A percentile compares a stretch with the other conserved stretches of the same genome.
Conservation (phyloP, 1,140 invertebrate species). For the Ganaspis sp. region DNA sequence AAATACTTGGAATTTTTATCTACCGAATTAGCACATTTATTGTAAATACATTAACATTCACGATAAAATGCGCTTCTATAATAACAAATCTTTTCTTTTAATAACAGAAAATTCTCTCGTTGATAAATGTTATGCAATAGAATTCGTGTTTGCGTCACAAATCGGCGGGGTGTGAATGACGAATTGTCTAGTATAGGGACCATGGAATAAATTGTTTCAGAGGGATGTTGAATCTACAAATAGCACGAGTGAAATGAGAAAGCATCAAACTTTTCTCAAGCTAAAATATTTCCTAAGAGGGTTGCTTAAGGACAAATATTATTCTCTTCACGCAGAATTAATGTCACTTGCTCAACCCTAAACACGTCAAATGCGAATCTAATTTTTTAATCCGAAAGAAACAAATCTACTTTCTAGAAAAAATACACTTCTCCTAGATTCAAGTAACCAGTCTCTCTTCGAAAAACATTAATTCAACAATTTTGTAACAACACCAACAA, state of each 20-base stretch:
- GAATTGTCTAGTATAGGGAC: not conserved
- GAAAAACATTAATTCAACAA: too few relatives aligned
- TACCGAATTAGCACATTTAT: too few relatives aligned
- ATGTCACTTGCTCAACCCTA: not conserved
- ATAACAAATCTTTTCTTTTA: not conserved
- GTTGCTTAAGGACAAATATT: not conserved
- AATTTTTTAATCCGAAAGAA: not conserved
- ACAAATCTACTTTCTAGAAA: not conserved
- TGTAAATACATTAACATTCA: not conserved
- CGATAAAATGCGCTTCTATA: not conserved
- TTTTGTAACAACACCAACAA: too few relatives aligned
- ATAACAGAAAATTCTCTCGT: too few relatives aligned
- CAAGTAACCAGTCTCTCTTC: not conserved
- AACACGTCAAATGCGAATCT: not conserved
- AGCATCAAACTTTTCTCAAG: not conserved
- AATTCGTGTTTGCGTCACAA: slow-evolving; percentile 2
- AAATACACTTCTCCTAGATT: not conserved
- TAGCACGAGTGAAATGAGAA: not conserved
- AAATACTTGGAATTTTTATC: too few relatives aligned
- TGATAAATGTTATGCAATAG: not conserved
- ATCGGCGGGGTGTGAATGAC: slow-evolving; percentile 5
- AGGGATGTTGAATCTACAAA: not conserved
- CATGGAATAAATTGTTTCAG: not conserved
- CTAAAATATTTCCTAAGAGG: not conserved
- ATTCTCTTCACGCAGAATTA: not conserved